These are phyloP conservation scores for Pristionchus maxplancki DNA, from an alignment of 2,888 invertebrate species.

Conservation along the genomic window DNA sequence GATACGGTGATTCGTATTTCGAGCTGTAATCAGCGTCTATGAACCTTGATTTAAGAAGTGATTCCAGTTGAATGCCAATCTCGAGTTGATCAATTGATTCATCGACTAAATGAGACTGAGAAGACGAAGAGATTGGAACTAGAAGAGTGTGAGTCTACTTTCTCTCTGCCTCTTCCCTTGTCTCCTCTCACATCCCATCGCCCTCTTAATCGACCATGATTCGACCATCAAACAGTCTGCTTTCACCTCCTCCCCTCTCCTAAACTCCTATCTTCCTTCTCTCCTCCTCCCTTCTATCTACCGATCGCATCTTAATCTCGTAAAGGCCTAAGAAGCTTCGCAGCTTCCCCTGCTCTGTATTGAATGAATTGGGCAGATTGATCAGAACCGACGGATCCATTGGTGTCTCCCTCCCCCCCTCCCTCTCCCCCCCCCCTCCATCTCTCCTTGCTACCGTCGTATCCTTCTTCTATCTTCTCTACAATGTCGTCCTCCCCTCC, in stretches of 20 bases:
- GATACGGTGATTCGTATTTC: slow-evolving; percentile 41
- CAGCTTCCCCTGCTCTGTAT: neutral
- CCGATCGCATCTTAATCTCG: slow-evolving; percentile 34
- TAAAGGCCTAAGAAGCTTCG: neutral
- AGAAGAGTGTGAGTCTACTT: slow-evolving; percentile 40
- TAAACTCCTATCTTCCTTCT: neutral
- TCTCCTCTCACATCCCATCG: slow-evolving; percentile 48
- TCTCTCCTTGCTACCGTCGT: neutral
- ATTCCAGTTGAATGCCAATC: slow-evolving; percentile 18
- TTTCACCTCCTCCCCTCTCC: slow-evolving; percentile 27
- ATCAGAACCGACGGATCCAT: neutral
- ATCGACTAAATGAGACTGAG: slow-evolving; percentile 33
- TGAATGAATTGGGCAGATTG: slow-evolving; percentile 9
- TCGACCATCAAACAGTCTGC: slow-evolving; percentile 10
- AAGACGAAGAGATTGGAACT: slow-evolving; percentile 30
- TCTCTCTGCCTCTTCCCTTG: neutral
- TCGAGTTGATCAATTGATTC: slow-evolving; percentile 21
- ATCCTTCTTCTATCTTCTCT: slow-evolving; percentile 15
- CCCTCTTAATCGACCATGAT: slow-evolving; percentile 26
- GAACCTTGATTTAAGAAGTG: neutral
- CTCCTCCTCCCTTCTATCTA: slow-evolving; percentile 2
- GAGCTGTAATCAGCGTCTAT: neutral
- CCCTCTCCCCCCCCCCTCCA: neutral
- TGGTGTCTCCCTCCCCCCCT: neutral
- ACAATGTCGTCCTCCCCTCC: slow-evolving; percentile 27